Base-by-base conservation (phyloP, 1,140 invertebrate genomes). In the Carcinoscorpius rotundicauda region DNA sequence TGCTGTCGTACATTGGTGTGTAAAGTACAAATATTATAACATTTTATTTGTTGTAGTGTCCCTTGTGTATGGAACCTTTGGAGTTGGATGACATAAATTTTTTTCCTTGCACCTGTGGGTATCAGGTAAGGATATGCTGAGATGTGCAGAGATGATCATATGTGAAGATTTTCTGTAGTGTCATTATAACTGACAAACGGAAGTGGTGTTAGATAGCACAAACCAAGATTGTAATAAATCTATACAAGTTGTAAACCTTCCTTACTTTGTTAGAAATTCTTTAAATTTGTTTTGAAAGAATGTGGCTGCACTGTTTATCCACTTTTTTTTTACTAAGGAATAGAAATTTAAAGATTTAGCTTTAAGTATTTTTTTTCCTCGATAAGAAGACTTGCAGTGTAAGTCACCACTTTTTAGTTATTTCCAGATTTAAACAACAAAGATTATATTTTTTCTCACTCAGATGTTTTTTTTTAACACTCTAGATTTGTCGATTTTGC, bases 71-170 rank as follows among this genome's bases (percentile, higher is more conserved):
- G 95, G 97, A 99, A 81, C 88, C 90, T 29, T 79, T 99, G 73
- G 97, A 99, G 78, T 87, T 98, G 72, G 96, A 99, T 80, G 97
- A 99, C 83, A 81, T 97, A 65, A 93, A 93, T 78, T 99, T 99
- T 80, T 99, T 88, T 79, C 97, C 97, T 63, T 99, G 97, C 81
- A 97, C 93, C 74, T 99, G 97, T 83, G 94, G 95, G 71, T 99
- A 99, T 81, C 97, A 98, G 85, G 90, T 63, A 58, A 63, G 1
- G 8, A 8, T 3, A 9, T 55, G 3, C 53, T 55, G 2, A 29
- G 29, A 29, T 29, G 29, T n/a, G n/a, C n/a, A n/a, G n/a, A n/a
- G n/a, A n/a, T n/a, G n/a, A n/a, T n/a, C n/a, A n/a, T n/a, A n/a
- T n/a, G n/a, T 29, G 29, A 29, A 29, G 29, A 29, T 29, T 55